Conservation (phyloP, 2,888 invertebrate genomes). For the Ypsolopha scabrella region DNA sequence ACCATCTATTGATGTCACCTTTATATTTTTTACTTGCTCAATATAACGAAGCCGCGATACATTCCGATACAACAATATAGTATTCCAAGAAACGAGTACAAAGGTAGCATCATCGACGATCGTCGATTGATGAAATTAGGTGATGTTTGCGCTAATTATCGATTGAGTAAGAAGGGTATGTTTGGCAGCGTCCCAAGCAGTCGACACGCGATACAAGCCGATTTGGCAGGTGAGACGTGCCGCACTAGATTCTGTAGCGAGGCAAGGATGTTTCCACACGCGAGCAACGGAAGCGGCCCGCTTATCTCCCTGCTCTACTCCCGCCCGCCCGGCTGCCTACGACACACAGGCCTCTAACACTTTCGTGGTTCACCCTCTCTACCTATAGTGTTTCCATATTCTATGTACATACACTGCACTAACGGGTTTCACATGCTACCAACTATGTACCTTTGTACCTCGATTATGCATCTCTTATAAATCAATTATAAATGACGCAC, state of each 20-base stretch:
- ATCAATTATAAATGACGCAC: not conserved
- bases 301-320: conserved; percentile 19
- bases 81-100: not conserved
- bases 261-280: conserved; percentile 15
- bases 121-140: conserved; percentile 1
- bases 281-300: conserved; percentile 21
- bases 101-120: not conserved
- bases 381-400: not conserved
- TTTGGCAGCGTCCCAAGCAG: conserved; percentile 29
- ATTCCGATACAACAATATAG: not conserved
- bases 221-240: conserved; percentile 31
- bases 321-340: not conserved
- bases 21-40: not conserved
- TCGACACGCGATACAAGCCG: conserved; percentile 28
- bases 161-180: conserved; percentile 4
- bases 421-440: not conserved
- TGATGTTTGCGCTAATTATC: conserved; percentile 4
- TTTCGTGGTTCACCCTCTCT: not conserved
- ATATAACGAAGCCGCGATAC: not conserved
- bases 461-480: not conserved
- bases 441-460: not conserved
- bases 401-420: conserved; percentile 1
- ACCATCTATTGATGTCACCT: not conserved
- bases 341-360: not conserved
- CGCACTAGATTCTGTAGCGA: conserved; percentile 16